A percentile compares a stretch with the other conserved stretches of the same genome.
Evolutionary conservation across 92 coral and sea anemone genomes (phyloP).

Genomic region (Porites evermanni): DNA sequence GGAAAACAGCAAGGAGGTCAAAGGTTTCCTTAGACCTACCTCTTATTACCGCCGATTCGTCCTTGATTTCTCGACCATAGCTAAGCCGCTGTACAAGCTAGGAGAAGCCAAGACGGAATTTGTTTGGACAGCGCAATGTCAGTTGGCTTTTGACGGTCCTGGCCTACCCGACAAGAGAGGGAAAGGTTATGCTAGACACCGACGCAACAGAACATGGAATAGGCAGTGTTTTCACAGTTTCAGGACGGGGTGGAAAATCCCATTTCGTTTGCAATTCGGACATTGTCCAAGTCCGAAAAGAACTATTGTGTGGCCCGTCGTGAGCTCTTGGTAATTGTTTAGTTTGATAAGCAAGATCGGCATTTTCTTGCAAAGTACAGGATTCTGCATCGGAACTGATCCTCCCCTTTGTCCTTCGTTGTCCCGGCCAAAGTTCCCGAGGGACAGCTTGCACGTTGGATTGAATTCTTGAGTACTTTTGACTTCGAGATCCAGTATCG

Average conservation of each 20-base stretch:
- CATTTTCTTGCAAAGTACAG: too few relatives aligned
- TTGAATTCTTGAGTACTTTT: too few relatives aligned
- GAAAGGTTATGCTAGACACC: constrained; percentile 21
- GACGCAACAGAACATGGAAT: constrained; percentile 57
- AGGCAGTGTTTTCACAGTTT: constrained; percentile 33
- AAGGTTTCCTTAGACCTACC: constrained; percentile 1
- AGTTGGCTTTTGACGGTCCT: constrained; percentile 51
- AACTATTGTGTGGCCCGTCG: constrained; percentile 36
- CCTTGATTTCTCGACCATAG: constrained; percentile 41
- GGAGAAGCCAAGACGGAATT: constrained; percentile 18
- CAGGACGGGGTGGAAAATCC: constrained; percentile 24
- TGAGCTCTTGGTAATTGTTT: constrained; percentile 48
- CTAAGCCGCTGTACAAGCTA: constrained; percentile 59
- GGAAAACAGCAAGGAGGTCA: constrained; percentile 28
- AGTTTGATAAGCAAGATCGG: neutral
- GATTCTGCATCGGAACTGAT: too few relatives aligned
- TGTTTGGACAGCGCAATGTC: constrained; percentile 40
- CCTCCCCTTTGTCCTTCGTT: too few relatives aligned
- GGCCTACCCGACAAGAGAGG: constrained; percentile 38
- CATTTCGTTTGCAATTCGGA: constrained; percentile 43
- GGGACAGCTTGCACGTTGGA: too few relatives aligned
- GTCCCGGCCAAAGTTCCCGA: too few relatives aligned
- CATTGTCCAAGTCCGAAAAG: neutral
- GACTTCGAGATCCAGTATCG: too few relatives aligned
- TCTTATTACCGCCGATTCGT: constrained; percentile 39